A percentile compares a stretch with the other conserved stretches of the same genome.
Evolutionary conservation across 2,888 invertebrate genomes (phyloP).

Genomic region (Apocheima hispidaria): DNA sequence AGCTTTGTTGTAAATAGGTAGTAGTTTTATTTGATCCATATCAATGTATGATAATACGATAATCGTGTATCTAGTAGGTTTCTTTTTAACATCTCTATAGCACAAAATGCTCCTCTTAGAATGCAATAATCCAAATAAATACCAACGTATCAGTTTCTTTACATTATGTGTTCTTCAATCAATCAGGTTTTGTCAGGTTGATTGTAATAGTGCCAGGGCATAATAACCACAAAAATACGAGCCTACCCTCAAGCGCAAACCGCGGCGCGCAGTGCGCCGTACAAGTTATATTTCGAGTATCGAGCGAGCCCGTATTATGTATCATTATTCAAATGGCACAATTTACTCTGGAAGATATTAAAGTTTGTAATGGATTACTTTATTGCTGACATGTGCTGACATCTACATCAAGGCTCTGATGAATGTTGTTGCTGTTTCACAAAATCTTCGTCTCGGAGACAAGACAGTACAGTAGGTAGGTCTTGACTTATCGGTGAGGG

Average conservation of each 20-base stretch:
- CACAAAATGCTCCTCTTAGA: background rate
- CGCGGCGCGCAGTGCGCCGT: conserved; percentile 44
- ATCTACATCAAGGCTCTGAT: conserved; percentile 55
- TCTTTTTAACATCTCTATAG: background rate
- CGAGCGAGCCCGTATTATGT: conserved; percentile 76
- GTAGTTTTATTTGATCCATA: background rate
- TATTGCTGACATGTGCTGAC: conserved; percentile 66
- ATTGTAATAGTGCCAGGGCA: conserved; percentile 24
- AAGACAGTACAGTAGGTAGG: conserved; percentile 8
- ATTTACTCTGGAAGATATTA: conserved; percentile 76
- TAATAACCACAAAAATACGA: conserved; percentile 40
- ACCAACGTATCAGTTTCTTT: background rate
- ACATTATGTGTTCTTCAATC: background rate
- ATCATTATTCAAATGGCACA: conserved; percentile 82
- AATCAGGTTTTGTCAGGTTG: conserved; percentile 22
- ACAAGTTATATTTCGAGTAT: conserved; percentile 58
- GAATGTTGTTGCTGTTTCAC: conserved; percentile 47
- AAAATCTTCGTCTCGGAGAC: conserved; percentile 17
- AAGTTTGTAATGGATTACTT: conserved; percentile 76
- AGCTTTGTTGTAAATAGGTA: background rate
- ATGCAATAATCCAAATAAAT: background rate
- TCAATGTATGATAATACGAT: conserved; percentile 1
- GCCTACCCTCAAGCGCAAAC: conserved; percentile 48
- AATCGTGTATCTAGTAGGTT: background rate
- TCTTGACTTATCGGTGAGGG: conserved; percentile 8